A percentile compares a stretch with the other conserved stretches of the same genome.
These are phyloP conservation scores for Catharus bicknelli DNA, from an alignment of 2,113 vertebrate species.

Conservation along the genomic window DNA sequence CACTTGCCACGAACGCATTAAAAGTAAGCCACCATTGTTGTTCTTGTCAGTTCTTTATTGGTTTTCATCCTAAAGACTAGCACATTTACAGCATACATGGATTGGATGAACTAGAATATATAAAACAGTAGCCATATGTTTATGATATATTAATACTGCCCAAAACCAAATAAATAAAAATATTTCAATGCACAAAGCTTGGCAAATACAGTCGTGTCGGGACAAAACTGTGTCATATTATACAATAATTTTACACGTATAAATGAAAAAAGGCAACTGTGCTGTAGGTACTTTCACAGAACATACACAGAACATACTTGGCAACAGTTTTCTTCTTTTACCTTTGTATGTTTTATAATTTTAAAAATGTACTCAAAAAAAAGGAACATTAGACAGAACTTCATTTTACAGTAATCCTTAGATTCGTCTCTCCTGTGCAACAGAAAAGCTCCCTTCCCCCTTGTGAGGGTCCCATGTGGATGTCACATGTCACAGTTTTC, in stretches of 20 bases:
- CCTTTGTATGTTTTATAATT: conserved; percentile 20
- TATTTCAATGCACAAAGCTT: conserved; percentile 75
- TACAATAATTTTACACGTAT: conserved; percentile 76
- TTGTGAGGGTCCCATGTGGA: background rate
- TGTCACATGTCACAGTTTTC: conserved; percentile 23
- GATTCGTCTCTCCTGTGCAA: conserved; percentile 21
- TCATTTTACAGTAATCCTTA: conserved; percentile 9
- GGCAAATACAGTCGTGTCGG: conserved; percentile 67
- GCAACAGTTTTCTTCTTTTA: conserved; percentile 45
- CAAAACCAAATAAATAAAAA: conserved; percentile 84
- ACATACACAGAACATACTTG: conserved; percentile 52
- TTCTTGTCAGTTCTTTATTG: conserved; percentile 79
- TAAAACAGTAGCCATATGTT: conserved; percentile 80
- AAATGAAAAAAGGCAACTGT: conserved; percentile 74
- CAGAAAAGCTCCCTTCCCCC: background rate
- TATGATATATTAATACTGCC: conserved; percentile 80
- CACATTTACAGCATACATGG: conserved; percentile 83
- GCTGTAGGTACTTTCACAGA: conserved; percentile 69
- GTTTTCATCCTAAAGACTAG: conserved; percentile 77
- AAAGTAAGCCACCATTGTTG: background rate
- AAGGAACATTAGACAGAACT: conserved; percentile 44
- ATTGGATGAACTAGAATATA: conserved; percentile 76
- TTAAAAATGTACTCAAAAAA: conserved; percentile 34
- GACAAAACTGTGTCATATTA: conserved; percentile 66
- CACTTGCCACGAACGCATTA: background rate